phyloP scores from a whole-genome alignment of 2,888 invertebrate genomes.

The Aporophyla lueneburgensis region DNA sequence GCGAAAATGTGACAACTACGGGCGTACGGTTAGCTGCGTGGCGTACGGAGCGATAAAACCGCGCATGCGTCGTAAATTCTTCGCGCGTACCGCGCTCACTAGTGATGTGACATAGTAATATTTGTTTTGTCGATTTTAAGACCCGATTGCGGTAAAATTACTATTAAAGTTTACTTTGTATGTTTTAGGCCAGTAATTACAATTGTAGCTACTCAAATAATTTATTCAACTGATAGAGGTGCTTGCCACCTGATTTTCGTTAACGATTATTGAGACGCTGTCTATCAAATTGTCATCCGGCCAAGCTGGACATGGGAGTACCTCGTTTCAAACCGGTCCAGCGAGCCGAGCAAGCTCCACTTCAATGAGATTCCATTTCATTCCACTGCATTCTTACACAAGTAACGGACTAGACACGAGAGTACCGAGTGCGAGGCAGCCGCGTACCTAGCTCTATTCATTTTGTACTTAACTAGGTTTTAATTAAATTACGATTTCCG shows the following conservation, averaged over 20 bases:
- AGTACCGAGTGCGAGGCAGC: conserved; percentile 69
- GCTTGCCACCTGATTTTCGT: conserved; percentile 68
- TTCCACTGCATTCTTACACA: conserved; percentile 89
- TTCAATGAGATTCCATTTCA: conserved; percentile 90
- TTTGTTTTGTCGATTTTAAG: conserved; percentile 29
- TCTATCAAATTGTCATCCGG: conserved; percentile 87
- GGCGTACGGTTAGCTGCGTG: conserved; percentile 58
- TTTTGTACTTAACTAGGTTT: conserved; percentile 49
- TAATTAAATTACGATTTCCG: conserved; percentile 64
- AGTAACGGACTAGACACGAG: conserved; percentile 86
- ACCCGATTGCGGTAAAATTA: too few relatives aligned
- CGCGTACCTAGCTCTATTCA: conserved; percentile 62
- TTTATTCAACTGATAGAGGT: conserved; percentile 59
- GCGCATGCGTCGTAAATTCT: conserved; percentile 74
- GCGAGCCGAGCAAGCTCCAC: conserved; percentile 81
- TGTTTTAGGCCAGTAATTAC: conserved; percentile 54
- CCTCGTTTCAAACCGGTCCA: conserved; percentile 85
- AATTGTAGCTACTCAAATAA: conserved; percentile 54
- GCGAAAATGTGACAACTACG: conserved; percentile 79
- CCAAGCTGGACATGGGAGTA: conserved; percentile 79
- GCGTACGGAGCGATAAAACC: conserved; percentile 73
- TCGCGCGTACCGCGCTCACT: conserved; percentile 69
- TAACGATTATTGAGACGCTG: conserved; percentile 79
- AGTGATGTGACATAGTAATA: conserved; percentile 67
- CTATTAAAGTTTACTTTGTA: conserved; percentile 18